A percentile compares a stretch with the other conserved stretches of the same genome.
These are phyloP conservation scores for Laticauda laticaudata DNA, from an alignment of 2,113 vertebrate genomes.

Conservation along the genomic window DNA sequence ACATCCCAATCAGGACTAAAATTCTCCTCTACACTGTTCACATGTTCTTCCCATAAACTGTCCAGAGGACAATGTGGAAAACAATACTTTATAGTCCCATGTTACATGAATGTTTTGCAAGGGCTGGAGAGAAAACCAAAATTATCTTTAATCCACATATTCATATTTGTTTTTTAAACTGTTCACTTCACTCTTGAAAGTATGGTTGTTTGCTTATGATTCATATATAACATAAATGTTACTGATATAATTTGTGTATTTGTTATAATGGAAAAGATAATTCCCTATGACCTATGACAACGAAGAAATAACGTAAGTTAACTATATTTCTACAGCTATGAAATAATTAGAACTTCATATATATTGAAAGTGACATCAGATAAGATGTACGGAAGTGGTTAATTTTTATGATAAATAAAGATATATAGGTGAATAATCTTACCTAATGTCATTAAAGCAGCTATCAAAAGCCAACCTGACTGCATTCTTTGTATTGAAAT, in stretches of 20 bases:
- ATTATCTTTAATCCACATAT: neutral
- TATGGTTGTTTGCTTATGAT: neutral
- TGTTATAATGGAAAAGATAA: neutral
- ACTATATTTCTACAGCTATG: neutral
- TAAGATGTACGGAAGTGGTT: neutral
- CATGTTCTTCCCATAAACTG: neutral
- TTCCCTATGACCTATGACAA: neutral
- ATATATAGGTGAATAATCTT: conserved; percentile 11
- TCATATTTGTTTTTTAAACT: neutral
- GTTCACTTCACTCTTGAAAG: neutral
- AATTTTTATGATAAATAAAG: neutral
- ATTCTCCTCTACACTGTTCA: neutral
- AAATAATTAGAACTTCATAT: neutral
- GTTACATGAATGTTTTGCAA: neutral
- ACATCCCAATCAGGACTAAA: neutral
- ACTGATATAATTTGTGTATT: neutral
- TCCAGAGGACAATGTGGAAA: neutral
- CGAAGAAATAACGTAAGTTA: neutral
- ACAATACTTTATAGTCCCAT: neutral
- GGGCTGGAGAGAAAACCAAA: neutral
- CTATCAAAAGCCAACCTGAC: conserved; percentile 87
- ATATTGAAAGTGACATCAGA: neutral
- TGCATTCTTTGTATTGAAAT: conserved; percentile 86
- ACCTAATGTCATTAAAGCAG: conserved; percentile 88
- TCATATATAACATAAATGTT: neutral